A percentile compares a stretch with the other conserved stretches of the same genome.
These are phyloP conservation scores for Himantopus leucocephalus DNA, from an alignment of 2,113 vertebrate genomes.

Conservation along the genomic window DNA sequence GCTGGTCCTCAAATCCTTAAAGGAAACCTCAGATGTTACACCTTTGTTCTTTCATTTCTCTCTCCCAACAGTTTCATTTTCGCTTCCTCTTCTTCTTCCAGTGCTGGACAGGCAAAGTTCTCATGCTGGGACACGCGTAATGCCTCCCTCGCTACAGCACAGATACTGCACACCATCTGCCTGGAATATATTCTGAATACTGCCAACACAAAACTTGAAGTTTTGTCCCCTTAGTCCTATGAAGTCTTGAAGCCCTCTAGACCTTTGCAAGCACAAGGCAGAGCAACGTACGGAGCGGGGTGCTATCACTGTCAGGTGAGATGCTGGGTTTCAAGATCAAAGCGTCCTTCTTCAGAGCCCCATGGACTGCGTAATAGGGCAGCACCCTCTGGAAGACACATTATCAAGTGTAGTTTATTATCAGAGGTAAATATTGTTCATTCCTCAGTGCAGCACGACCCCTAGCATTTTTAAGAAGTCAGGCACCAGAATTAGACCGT, in stretches of 20 bases:
- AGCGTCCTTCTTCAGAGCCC: neutral
- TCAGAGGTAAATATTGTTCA: neutral
- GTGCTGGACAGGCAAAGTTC: accelerated
- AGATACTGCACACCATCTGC: neutral
- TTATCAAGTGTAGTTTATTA: neutral
- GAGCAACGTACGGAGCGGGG: neutral
- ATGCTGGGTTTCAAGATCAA: neutral
- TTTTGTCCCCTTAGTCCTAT: neutral
- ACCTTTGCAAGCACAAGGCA: neutral
- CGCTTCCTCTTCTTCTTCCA: neutral
- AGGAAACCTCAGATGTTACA: neutral
- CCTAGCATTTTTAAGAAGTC: neutral
- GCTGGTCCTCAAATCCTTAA: neutral
- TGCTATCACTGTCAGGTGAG: neutral
- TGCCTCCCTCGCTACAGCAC: neutral
- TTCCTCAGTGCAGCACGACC: neutral
- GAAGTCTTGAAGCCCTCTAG: neutral
- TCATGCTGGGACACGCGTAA: neutral
- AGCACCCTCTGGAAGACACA: neutral
- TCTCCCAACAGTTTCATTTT: neutral
- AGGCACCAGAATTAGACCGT: neutral
- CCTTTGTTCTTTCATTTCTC: neutral
- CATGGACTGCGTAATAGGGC: neutral
- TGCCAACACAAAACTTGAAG: neutral
- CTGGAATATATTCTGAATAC: neutral